Base-by-base conservation (phyloP, 2,797 vertebrate species). In the Parauchenoglanis ngamensis region DNA sequence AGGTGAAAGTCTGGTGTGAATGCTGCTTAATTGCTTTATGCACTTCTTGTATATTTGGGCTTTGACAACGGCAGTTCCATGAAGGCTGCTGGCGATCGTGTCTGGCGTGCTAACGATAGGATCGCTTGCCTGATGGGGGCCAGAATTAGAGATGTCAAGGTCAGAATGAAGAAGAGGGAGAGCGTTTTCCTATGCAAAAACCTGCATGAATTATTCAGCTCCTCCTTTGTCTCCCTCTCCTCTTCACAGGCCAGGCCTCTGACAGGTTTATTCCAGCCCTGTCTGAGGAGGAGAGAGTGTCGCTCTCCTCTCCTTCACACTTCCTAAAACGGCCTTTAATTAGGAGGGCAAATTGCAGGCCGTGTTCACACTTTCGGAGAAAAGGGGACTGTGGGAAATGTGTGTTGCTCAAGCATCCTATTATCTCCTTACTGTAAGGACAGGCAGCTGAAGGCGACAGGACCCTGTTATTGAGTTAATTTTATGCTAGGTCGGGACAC, bases 131-230 rank as follows among this genome's bases (percentile, higher is more conserved):
- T 88, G 68, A 70, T 77, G 68, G 61, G 23, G 46, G 68, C 70
- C 83, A 70, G 88, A 86, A 84, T 65, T 85, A 81, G 83, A 76
- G 87, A 86, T 79, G 84, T 87, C 90, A 91, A 86, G 92, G 85
- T 89, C 88, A 90, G 52, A 40, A 63, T 78, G 76, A 75, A 90
- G 86, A 70, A 88, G 72, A 84, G 52, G 84, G 86, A 83, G 83
- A 86, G 81, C 81, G 82, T 87, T 90, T 88, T 86, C 78, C 78
- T 84, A 82, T 89, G 85, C 75, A 84, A 89, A 92, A 89, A 89
- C 84, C 75, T 44, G 21, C 80, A 92, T 92, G 91, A 92, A 92
- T 93, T 89, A 92, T 91, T 90, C 90, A 91, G 79, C 40, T 78
- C 12, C 68, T 52, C 65, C 83, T 79, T 88, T 88, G 88, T 90